Base-by-base conservation (phyloP, 2,113 vertebrate genomes). In the Galeopterus variegatus region DNA sequence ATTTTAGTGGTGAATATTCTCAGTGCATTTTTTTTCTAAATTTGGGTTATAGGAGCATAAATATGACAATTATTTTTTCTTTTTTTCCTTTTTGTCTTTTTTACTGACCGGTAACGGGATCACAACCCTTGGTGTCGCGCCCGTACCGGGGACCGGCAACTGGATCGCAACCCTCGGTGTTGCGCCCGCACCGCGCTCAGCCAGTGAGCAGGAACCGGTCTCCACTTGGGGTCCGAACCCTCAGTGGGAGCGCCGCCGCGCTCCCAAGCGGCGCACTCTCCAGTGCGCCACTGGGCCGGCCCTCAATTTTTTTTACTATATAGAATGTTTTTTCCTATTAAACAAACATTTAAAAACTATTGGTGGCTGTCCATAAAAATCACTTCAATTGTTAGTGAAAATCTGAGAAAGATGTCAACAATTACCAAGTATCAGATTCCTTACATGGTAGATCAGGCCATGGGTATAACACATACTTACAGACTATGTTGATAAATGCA, bases 231-330 rank as follows among this genome's bases (percentile, higher is more conserved):
- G n/a, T n/a, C n/a, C n/a, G n/a, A n/a, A n/a, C n/a, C n/a, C n/a
- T n/a, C n/a, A n/a, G n/a, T n/a, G n/a, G n/a, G n/a, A n/a, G n/a
- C n/a, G n/a, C n/a, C n/a, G n/a, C n/a, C n/a, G n/a, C n/a, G n/a
- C n/a, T n/a, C n/a, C n/a, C n/a, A n/a, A n/a, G n/a, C n/a, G n/a
- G n/a, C n/a, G n/a, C n/a, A n/a, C n/a, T n/a, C n/a, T n/a, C n/a
- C n/a, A n/a, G n/a, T n/a, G n/a, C n/a, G n/a, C n/a, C n/a, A n/a
- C n/a, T n/a, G n/a, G n/a, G n/a, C n/a, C n/a, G n/a, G n/a, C n/a
- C n/a, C n/a, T n/a, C n/a, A n/a, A 90, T 96, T 94, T 79, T 15
- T 14, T 56, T 84, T 77, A 84, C 85, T 8, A 65, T 60, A 45
- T 4, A 88, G 64, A 88, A 67, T 65, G 18, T 45, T 91, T 85